Evolutionary conservation across 1,140 invertebrate genomes (phyloP).

Genomic region (Olivierus martensii): DNA sequence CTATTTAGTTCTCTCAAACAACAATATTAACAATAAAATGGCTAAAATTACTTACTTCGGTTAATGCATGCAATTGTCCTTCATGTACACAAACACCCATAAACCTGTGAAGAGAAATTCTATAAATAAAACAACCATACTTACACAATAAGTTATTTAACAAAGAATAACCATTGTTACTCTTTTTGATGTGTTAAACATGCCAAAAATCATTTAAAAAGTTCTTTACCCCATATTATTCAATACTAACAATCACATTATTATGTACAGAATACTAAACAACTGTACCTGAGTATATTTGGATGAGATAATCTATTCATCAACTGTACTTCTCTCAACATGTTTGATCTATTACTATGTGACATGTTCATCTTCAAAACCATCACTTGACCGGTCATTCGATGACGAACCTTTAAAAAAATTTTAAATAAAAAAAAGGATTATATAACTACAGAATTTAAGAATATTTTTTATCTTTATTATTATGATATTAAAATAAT

Average conservation of each 20-base stretch:
- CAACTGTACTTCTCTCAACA: conserved; percentile 88
- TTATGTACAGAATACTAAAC: no score
- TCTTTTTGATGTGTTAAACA: no score
- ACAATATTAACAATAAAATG: not conserved
- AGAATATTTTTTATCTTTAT: no score
- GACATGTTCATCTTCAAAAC: conserved; percentile 94
- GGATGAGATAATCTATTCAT: conserved; percentile 91
- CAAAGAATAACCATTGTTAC: no score
- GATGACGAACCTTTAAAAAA: conserved; percentile 70
- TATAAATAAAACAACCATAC: no score
- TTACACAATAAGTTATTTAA: no score
- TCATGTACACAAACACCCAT: conserved; percentile 95
- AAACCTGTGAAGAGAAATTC: conserved; percentile 44
- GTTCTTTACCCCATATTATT: not conserved
- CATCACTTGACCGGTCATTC: conserved; percentile 81
- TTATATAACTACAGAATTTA: no score
- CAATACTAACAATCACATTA: no score
- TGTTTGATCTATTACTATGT: conserved; percentile 81
- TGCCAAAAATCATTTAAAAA: no score
- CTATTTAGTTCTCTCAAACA: not conserved
- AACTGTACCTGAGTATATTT: conserved; percentile 86
- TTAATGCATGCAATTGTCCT: conserved; percentile 84
- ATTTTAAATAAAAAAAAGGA: no score
- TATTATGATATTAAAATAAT: no score
- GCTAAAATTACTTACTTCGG: conserved; percentile 44